Evolutionary conservation across 2,113 vertebrate species (phyloP), one percentile per base, ranked within the genome.

Genomic region (Myrmophylax atrothorax): DNA sequence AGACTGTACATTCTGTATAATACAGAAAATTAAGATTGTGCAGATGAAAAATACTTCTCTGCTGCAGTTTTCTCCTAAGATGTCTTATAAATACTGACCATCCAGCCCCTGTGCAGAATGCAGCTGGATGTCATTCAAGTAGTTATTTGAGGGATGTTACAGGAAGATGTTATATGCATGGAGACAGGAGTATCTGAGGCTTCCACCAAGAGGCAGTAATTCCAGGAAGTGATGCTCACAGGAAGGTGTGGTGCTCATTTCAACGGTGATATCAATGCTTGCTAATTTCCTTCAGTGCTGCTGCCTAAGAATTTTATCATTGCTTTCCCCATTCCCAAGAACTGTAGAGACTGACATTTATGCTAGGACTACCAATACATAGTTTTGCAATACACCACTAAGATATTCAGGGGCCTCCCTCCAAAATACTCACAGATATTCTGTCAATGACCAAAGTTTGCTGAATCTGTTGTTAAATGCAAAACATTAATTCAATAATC

Each of bases 41-140:
- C 85, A 93, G 76, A 89, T 60, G 72, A 68, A 92, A 95, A 96
- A 90, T 46, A 62, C 44, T 93, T 88, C 73, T 29, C 87, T 94
- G 66, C 44, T 82, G 87, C 81, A 94, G 66, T 88, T 94, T 86
- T 82, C 72, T 93, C 26, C 56, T 84, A 67, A 75, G 31, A 89
- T 44, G 14, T 31, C 59, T 94, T 83, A 87, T 46, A 91, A 87
- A 91, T 35, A 91, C 55, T 8, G 46, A 93, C 52, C 64, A 93
- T 52, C 35, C 52, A 90, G 63, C 5, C 5, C 4, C 53, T 29
- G 6, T 5, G 10, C 73, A 84, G 76, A 88, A 90, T 68, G 89
- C 84, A 94, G 89, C 89, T 95, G 93, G 72, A 12, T 82, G 52
- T 52, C 89, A 77, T 81, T 94, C 64, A 93, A 90, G 59, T 59